A percentile compares a stretch with the other conserved stretches of the same genome.
These are phyloP conservation scores for Coenonympha glycerion DNA, from an alignment of 2,888 invertebrate species.

Conservation along the genomic window DNA sequence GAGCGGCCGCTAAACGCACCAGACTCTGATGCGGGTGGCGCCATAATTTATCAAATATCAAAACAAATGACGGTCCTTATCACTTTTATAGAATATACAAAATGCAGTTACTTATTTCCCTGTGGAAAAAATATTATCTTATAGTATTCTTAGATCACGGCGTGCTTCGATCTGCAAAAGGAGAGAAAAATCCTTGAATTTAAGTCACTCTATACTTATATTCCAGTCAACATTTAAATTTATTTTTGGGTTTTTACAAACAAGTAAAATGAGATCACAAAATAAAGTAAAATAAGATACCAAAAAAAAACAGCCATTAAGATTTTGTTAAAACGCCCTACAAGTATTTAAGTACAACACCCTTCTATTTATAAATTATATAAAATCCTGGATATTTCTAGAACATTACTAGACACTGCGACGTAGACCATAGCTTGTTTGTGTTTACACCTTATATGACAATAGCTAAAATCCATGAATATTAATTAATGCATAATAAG, in stretches of 20 bases:
- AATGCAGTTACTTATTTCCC: conserved; percentile 78
- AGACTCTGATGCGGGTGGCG: conserved; percentile 67
- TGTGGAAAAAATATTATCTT: conserved; percentile 78
- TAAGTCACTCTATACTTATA: not conserved
- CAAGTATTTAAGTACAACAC: too few relatives aligned
- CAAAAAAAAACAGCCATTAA: too few relatives aligned
- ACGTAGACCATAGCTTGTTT: too few relatives aligned
- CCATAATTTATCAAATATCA: conserved; percentile 74
- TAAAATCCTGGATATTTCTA: too few relatives aligned
- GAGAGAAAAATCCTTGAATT: conserved; percentile 29
- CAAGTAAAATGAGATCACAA: too few relatives aligned
- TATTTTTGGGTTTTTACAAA: too few relatives aligned
- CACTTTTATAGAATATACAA: conserved; percentile 77
- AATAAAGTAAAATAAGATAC: too few relatives aligned
- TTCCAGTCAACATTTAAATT: too few relatives aligned
- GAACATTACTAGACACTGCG: too few relatives aligned
- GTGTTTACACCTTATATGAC: not conserved
- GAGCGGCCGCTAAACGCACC: conserved; percentile 63
- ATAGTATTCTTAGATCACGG: conserved; percentile 76
- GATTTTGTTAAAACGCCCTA: too few relatives aligned
- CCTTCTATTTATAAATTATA: too few relatives aligned
- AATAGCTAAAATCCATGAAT: not conserved
- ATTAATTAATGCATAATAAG: not conserved
- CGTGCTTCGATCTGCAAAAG: conserved; percentile 72
- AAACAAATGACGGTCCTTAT: conserved; percentile 76